Base-by-base conservation (phyloP, 2,888 invertebrate genomes). In the Himalopsyche japonica region DNA sequence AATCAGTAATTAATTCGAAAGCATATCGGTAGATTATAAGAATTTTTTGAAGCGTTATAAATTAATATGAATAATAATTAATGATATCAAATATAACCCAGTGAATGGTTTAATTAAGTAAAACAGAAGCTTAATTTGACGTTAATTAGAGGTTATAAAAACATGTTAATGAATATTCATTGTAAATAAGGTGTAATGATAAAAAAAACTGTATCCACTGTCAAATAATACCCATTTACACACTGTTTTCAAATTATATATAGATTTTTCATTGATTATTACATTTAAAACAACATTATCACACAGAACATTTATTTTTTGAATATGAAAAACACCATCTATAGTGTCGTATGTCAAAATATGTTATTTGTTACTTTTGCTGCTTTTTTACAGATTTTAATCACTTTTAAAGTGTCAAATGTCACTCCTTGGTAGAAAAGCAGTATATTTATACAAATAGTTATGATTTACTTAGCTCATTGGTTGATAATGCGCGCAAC, bases 21-120 rank as follows among this genome's bases (percentile, higher is more conserved):
- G 86, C 86, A 86, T 86, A 85, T 86, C 86, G 82, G 80, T 86
- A 86, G 86, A n/a, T 57, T n/a, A 20, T 85, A 86, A 85, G 86
- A 48, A 43, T 57, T 43, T n/a, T 43, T 85, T 83, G 80, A 43
- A 83, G 37, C 34, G 37, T 70, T 78, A 79, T 82, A 57, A 70
- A 79, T 70, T 82, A 57, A 57, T 57, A 57, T 20, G n/a, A 57
- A 57, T 57, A 57, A 57, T 20, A 57, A 57, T 8, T 57, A 57
- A 57, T 57, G 6, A 57, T n/a, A 20, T 57, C 20, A 20, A 57
- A 43, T 20, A 57, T 57, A 57, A 57, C 20, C 20, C 57, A 57
- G 57, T 57, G 57, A 57, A 57, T 57, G 57, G 57, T 57, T 57
- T 57, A 8, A 57, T 57, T 57, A 57, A 57, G 5, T 57, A 20